Percentiles rank a stretch among this genome's conserved stretches.
Conservation (phyloP, 2,113 vertebrate genomes). For the Cyanoderma ruficeps region DNA sequence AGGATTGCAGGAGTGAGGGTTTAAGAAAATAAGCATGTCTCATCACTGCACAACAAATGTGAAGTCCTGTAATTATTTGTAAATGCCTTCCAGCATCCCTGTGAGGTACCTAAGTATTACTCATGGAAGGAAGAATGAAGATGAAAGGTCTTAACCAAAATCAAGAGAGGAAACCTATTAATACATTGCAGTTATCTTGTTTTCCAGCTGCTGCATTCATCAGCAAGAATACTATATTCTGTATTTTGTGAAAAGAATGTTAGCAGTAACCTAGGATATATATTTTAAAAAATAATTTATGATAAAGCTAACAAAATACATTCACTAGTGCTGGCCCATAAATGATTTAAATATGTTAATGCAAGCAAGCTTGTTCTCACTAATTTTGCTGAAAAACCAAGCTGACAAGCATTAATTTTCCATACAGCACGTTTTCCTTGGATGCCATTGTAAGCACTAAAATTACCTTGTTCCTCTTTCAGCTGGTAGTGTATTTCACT, state of each 20-base stretch:
- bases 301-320: background rate
- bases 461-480: background rate
- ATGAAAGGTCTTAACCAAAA: slow-evolving; percentile 17
- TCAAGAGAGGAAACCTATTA: background rate
- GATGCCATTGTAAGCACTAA: background rate
- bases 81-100: slow-evolving; percentile 46
- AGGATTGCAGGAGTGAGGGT: background rate
- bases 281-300: background rate
- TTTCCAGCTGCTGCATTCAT: background rate
- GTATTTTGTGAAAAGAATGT: background rate
- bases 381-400: background rate
- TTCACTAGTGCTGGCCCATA: background rate
- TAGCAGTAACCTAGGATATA: background rate
- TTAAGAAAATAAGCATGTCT: slow-evolving; percentile 34
- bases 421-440: background rate
- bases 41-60: slow-evolving; percentile 27
- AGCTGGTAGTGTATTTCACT: background rate
- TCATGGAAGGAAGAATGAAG: background rate
- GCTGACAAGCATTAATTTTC: background rate
- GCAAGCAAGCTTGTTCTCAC: background rate
- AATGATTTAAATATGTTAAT: background rate
- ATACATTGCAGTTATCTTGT: background rate
- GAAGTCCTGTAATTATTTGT: slow-evolving; percentile 44
- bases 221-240: background rate
- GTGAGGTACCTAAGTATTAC: background rate